These are phyloP conservation scores for Gymnocypris eckloni DNA, from an alignment of 2,797 vertebrate species.

Conservation along the genomic window DNA sequence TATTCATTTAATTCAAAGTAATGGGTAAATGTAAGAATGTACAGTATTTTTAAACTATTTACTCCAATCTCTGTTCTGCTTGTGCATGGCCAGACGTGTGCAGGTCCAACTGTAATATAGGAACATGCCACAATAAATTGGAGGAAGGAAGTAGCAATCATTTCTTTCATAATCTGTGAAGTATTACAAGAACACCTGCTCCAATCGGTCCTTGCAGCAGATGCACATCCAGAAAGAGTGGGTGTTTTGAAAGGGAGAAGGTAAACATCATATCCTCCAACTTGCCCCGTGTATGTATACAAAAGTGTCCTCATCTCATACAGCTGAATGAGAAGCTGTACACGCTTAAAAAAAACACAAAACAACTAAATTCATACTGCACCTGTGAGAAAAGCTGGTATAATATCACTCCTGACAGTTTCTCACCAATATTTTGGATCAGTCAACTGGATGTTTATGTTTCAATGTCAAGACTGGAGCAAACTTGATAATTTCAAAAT, in stretches of 20 bases:
- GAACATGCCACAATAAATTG: constrained; percentile 11
- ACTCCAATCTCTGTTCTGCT: neutral
- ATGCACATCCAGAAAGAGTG: constrained; percentile 5
- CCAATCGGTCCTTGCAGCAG: neutral
- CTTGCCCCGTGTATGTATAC: neutral
- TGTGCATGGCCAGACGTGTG: neutral
- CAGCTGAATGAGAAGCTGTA: neutral
- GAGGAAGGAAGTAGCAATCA: neutral
- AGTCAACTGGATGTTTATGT: constrained; percentile 25
- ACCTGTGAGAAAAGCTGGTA: neutral
- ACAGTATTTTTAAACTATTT: neutral
- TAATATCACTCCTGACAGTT: constrained; percentile 18
- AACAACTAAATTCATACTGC: neutral
- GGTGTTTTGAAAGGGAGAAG: constrained; percentile 3
- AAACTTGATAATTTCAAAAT: constrained; percentile 34
- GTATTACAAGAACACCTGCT: constrained; percentile 1
- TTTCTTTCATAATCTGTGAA: neutral
- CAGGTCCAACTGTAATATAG: neutral
- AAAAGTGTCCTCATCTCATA: constrained; percentile 7
- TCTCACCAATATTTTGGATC: constrained; percentile 13
- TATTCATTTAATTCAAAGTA: neutral
- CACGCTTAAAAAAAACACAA: neutral
- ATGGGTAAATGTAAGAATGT: neutral
- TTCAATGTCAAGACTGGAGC: constrained; percentile 24
- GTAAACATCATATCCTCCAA: neutral